Evolutionary conservation across 2,113 vertebrate genomes (phyloP).

Genomic region (Erythrocercus mccallii): DNA sequence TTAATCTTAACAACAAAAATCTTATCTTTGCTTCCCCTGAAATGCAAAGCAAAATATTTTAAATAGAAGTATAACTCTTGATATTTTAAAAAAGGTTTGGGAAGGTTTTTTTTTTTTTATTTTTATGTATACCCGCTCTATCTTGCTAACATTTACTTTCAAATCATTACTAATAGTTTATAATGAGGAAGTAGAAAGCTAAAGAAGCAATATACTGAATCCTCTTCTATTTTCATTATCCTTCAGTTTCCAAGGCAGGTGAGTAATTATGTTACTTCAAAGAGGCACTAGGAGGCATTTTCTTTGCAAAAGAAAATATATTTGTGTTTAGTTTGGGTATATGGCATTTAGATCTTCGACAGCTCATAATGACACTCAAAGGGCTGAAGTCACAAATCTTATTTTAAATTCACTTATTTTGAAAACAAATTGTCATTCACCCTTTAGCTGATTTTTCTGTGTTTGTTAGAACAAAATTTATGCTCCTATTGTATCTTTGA

Average conservation of each 20-base stretch:
- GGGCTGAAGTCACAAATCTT: neutral
- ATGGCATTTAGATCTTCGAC: neutral
- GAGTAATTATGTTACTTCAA: neutral
- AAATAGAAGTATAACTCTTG: neutral
- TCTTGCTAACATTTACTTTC: neutral
- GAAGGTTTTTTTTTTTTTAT: neutral
- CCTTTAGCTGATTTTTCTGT: neutral
- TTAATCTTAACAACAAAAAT: slow-evolving; percentile 98
- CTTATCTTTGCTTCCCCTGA: slow-evolving; percentile 97
- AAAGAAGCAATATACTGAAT: neutral
- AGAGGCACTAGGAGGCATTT: neutral
- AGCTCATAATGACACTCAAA: neutral
- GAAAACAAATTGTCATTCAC: neutral
- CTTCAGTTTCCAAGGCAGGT: neutral
- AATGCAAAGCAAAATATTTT: slow-evolving; percentile 56
- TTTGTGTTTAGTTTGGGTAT: neutral
- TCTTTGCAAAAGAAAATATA: neutral
- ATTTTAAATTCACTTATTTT: neutral
- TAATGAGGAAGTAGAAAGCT: neutral
- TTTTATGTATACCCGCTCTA: neutral
- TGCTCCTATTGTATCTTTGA: neutral
- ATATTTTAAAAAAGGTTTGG: neutral
- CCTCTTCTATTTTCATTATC: neutral
- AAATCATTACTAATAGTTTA: neutral
- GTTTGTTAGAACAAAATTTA: neutral